Percentiles rank a stretch among this genome's conserved stretches.
Evolutionary conservation across 2,888 invertebrate genomes (phyloP).

Genomic region (Xanthia togata): DNA sequence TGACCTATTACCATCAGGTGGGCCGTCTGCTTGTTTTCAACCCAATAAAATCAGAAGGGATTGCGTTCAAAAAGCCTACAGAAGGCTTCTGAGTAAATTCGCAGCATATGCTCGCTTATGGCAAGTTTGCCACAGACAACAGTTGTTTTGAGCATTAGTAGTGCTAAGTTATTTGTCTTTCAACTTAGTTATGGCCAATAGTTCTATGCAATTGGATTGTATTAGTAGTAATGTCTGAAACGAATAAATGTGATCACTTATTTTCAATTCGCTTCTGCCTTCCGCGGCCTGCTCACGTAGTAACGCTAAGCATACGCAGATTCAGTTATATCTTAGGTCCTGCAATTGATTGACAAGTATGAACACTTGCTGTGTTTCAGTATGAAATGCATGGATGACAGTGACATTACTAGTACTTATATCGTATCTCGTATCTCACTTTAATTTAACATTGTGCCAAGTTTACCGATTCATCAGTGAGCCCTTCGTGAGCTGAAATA

Average conservation of each 20-base stretch:
- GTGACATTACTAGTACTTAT: neutral
- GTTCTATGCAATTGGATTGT: constrained; percentile 3
- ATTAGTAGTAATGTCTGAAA: neutral
- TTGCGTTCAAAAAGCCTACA: neutral
- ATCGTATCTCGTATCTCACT: neutral
- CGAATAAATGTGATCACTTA: neutral
- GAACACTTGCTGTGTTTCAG: neutral
- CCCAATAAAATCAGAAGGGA: neutral
- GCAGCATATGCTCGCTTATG: neutral
- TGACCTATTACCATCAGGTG: neutral
- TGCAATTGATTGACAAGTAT: neutral
- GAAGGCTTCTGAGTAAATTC: no score
- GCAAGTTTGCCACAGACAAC: constrained; percentile 3
- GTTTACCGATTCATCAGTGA: neutral
- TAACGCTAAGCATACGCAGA: no score
- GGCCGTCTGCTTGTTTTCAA: neutral
- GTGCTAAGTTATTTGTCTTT: constrained; percentile 22
- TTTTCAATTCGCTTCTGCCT: neutral
- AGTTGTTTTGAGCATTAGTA: constrained; percentile 10
- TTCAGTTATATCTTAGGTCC: neutral
- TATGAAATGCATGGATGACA: neutral
- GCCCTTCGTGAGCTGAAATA: neutral
- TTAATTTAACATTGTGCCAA: neutral
- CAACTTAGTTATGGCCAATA: constrained; percentile 15
- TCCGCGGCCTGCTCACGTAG: neutral